These are phyloP conservation scores for Pelvicachromis taeniatus DNA, from an alignment of 2,113 vertebrate species.

Conservation along the genomic window DNA sequence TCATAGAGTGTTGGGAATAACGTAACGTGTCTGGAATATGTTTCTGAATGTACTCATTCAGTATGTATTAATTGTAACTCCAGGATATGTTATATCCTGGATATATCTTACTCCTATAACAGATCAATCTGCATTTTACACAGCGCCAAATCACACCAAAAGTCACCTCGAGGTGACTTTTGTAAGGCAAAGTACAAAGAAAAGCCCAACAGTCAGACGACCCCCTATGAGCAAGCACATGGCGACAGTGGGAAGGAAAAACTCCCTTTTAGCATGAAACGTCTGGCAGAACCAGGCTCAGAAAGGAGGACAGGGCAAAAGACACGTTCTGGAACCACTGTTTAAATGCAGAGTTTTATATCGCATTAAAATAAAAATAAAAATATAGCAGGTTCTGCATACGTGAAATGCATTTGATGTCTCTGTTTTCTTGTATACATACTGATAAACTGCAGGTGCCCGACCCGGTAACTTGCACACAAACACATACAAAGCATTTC, in stretches of 20 bases:
- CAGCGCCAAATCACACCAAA: not conserved
- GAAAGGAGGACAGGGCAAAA: not conserved
- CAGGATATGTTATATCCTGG: too few relatives aligned
- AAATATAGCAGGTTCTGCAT: not conserved
- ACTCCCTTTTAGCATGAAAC: not conserved
- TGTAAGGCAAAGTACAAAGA: not conserved
- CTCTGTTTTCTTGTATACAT: not conserved
- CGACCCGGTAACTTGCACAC: not conserved
- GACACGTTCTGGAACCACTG: not conserved
- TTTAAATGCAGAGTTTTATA: not conserved
- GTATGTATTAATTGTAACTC: not conserved
- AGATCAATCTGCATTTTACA: not conserved
- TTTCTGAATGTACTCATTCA: not conserved
- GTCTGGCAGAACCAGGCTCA: fast-evolving
- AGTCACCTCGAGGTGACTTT: not conserved
- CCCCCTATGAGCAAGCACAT: not conserved
- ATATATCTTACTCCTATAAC: not conserved
- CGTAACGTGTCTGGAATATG: not conserved
- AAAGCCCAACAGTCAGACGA: not conserved
- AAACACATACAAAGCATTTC: not conserved
- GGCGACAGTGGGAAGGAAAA: not conserved
- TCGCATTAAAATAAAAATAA: not conserved
- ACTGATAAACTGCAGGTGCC: not conserved
- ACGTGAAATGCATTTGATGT: not conserved
- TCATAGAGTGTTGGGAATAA: not conserved